These are phyloP conservation scores for Spizella passerina DNA, from an alignment of 2,797 vertebrate species.

Conservation along the genomic window DNA sequence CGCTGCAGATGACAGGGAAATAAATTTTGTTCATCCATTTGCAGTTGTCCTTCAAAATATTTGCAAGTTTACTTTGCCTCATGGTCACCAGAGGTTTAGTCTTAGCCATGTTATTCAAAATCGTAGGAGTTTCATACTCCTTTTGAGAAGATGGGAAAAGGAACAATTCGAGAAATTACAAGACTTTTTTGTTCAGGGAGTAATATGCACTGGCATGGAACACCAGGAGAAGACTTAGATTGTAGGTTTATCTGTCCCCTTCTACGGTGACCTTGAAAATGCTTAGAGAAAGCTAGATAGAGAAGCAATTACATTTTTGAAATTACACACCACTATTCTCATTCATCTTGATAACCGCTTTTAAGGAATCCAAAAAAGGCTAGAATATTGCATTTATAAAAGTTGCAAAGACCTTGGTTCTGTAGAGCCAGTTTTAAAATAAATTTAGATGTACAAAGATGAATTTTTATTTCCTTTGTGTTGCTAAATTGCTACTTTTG, in stretches of 20 bases:
- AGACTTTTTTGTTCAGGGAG: not conserved
- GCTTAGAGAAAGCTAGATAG: slow-evolving; percentile 68
- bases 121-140: not conserved
- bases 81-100: not conserved
- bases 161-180: not conserved
- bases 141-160: not conserved
- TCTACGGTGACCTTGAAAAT: slow-evolving; percentile 77
- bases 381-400: slow-evolving; percentile 70
- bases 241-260: slow-evolving; percentile 45
- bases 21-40: not conserved
- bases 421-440: slow-evolving; percentile 69
- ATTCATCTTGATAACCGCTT: slow-evolving; percentile 84
- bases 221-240: slow-evolving; percentile 47
- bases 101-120: not conserved
- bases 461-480: slow-evolving; percentile 73
- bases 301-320: slow-evolving; percentile 85
- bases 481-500: slow-evolving; percentile 56
- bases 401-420: slow-evolving; percentile 58
- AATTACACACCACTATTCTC: slow-evolving; percentile 80
- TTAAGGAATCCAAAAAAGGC: slow-evolving; percentile 74
- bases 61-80: not conserved
- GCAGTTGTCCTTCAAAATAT: not conserved
- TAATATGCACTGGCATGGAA: not conserved
- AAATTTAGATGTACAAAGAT: slow-evolving; percentile 76
- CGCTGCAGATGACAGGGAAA: not conserved